phyloP scores from a whole-genome alignment of 2,888 invertebrate species.

The Cerceris rybyensis region DNA sequence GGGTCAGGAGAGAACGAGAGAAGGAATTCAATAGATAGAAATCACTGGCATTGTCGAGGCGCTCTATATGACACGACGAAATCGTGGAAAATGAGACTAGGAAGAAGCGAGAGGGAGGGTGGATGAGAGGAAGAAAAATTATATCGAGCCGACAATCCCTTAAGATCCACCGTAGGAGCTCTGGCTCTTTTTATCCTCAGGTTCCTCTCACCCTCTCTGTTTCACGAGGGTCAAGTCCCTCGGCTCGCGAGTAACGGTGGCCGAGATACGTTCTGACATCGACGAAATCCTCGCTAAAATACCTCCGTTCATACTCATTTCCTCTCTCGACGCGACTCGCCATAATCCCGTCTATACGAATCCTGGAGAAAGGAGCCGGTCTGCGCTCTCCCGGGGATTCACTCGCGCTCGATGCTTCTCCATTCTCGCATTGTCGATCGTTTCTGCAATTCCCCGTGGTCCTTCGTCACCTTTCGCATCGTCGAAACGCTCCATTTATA shows the following conservation, averaged over 20 bases:
- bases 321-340: constrained; percentile 40
- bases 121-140: constrained; percentile 72
- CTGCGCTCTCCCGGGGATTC: constrained; percentile 36
- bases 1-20: constrained; percentile 46
- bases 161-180: constrained; percentile 62
- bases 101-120: constrained; percentile 32
- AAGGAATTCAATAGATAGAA: constrained; percentile 78
- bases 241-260: constrained; percentile 31
- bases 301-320: constrained; percentile 62
- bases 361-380: constrained; percentile 29
- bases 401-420: constrained; percentile 40
- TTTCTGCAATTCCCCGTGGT: constrained; percentile 57
- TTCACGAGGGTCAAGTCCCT: constrained; percentile 43
- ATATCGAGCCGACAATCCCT: constrained; percentile 73
- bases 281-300: constrained; percentile 64
- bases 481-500: constrained; percentile 62
- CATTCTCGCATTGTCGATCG: constrained; percentile 60
- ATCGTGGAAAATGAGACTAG: constrained; percentile 74
- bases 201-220: constrained; percentile 4
- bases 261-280: constrained; percentile 59
- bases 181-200: constrained; percentile 5
- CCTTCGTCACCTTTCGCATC: constrained; percentile 59
- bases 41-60: constrained; percentile 77
- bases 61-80: constrained; percentile 64
- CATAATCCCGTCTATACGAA: constrained; percentile 63